Percentiles rank a stretch among this genome's conserved stretches.
Evolutionary conservation across 2,888 invertebrate genomes (phyloP).

Genomic region (Seira musarum): DNA sequence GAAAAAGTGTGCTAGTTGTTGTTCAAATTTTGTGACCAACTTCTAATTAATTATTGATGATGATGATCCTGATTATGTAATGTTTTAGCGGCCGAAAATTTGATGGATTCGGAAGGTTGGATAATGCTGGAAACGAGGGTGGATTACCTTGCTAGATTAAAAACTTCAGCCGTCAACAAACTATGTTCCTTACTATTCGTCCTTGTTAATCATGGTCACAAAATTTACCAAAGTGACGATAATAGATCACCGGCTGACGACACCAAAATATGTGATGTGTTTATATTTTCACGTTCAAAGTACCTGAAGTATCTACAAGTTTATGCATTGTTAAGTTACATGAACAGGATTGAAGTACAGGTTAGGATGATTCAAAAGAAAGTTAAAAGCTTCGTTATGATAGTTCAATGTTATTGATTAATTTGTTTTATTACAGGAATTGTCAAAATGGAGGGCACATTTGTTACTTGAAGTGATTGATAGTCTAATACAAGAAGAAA

Average conservation of each 20-base stretch:
- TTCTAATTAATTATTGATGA: slow-evolving; percentile 23
- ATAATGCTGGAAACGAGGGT: slow-evolving; percentile 52
- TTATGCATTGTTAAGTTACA: slow-evolving; percentile 30
- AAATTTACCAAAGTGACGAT: slow-evolving; percentile 2
- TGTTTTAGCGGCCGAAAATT: slow-evolving; percentile 33
- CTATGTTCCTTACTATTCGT: slow-evolving; percentile 34
- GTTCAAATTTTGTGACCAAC: background rate
- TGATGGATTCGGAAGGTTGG: slow-evolving; percentile 57
- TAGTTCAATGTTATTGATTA: background rate
- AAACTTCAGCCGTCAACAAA: slow-evolving; percentile 7
- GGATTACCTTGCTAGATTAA: slow-evolving; percentile 27
- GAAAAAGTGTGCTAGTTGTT: background rate
- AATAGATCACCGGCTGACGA: background rate
- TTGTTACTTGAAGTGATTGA: slow-evolving; percentile 38
- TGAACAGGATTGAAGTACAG: slow-evolving; percentile 17
- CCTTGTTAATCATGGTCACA: slow-evolving; percentile 34
- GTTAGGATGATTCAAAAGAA: slow-evolving; percentile 18
- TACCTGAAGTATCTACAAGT: slow-evolving; percentile 50
- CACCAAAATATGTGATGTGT: slow-evolving; percentile 32
- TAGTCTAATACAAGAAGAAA: slow-evolving; percentile 3
- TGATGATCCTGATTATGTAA: background rate
- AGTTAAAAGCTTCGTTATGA: no score
- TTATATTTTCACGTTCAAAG: slow-evolving; percentile 25
- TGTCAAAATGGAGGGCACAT: background rate
- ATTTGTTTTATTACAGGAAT: background rate